Evolutionary conservation across 1,140 invertebrate genomes (phyloP).

Genomic region (Nixonia krombeini): DNA sequence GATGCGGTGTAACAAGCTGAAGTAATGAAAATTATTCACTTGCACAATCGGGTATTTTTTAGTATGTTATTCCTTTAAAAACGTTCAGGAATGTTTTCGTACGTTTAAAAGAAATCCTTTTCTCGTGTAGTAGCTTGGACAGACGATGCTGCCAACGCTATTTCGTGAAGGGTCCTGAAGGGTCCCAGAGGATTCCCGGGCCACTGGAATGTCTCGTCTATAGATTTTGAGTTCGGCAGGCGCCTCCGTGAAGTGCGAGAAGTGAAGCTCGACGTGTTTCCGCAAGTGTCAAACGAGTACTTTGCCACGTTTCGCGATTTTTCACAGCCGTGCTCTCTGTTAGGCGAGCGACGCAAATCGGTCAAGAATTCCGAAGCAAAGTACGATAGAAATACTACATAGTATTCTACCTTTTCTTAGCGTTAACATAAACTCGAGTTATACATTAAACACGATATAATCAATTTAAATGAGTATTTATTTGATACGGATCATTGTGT

Average conservation of each 20-base stretch:
- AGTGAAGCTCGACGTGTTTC: not conserved
- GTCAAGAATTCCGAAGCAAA: too few relatives aligned
- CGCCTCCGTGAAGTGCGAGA: slow-evolving; percentile 7
- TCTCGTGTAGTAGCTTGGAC: slow-evolving; percentile 40
- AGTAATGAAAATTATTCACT: too few relatives aligned
- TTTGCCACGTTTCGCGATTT: not conserved
- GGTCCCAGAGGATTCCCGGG: slow-evolving; percentile 17
- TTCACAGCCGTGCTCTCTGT: not conserved
- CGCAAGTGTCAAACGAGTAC: not conserved
- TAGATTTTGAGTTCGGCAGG: slow-evolving; percentile 10
- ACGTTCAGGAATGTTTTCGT: slow-evolving; percentile 15
- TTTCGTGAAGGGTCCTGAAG: slow-evolving; percentile 33
- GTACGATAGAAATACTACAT: too few relatives aligned
- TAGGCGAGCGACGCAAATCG: not conserved
- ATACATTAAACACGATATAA: too few relatives aligned
- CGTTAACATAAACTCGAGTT: too few relatives aligned
- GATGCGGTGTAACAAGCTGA: too few relatives aligned
- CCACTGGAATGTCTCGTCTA: slow-evolving; percentile 11
- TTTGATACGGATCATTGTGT: too few relatives aligned
- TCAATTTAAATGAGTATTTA: too few relatives aligned
- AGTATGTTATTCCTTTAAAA: too few relatives aligned
- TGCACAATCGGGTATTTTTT: too few relatives aligned
- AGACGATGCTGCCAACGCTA: slow-evolving; percentile 29
- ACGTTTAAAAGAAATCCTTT: slow-evolving; percentile 16
- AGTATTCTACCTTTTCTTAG: too few relatives aligned